A percentile compares a stretch with the other conserved stretches of the same genome.
Conservation (phyloP, 1,140 invertebrate species). For the Trichoplusia ni region DNA sequence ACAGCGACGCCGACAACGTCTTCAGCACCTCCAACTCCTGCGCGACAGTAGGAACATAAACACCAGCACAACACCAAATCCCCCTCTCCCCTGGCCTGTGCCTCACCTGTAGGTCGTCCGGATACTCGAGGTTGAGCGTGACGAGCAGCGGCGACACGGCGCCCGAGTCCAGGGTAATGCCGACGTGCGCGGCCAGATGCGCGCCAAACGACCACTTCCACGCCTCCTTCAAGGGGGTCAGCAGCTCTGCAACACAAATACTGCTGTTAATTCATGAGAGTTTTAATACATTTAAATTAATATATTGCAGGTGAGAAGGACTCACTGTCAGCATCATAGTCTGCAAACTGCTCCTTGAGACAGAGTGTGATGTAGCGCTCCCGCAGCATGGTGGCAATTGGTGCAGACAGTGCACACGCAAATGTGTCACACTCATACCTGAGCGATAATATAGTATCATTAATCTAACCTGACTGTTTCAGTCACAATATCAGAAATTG, state of each 20-base stretch:
- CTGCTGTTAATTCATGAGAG: too few relatives aligned
- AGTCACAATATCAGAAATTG: neutral
- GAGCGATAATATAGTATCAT: too few relatives aligned
- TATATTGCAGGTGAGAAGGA: neutral
- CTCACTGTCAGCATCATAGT: slow-evolving; percentile 59
- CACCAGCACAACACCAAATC: neutral
- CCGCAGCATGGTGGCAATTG: slow-evolving; percentile 60
- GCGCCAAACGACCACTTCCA: slow-evolving; percentile 74
- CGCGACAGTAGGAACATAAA: neutral
- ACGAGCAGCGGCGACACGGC: slow-evolving; percentile 68
- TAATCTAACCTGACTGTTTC: too few relatives aligned
- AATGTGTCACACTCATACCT: slow-evolving; percentile 69
- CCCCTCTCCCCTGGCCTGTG: slow-evolving; percentile 16
- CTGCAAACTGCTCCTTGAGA: slow-evolving; percentile 46
- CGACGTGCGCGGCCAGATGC: slow-evolving; percentile 46
- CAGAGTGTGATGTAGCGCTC: slow-evolving; percentile 60
- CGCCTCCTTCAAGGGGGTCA: slow-evolving; percentile 70
- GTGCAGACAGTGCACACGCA: slow-evolving; percentile 69
- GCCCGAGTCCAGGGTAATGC: slow-evolving; percentile 63
- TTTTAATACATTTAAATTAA: too few relatives aligned
- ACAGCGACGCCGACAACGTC: slow-evolving; percentile 55
- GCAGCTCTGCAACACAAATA: slow-evolving; percentile 38
- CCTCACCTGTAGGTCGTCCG: slow-evolving; percentile 70
- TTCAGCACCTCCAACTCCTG: slow-evolving; percentile 73
- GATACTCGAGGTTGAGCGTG: slow-evolving; percentile 68